Evolutionary conservation across 1,140 invertebrate species (phyloP).

Genomic region (Ganaspis sp.): DNA sequence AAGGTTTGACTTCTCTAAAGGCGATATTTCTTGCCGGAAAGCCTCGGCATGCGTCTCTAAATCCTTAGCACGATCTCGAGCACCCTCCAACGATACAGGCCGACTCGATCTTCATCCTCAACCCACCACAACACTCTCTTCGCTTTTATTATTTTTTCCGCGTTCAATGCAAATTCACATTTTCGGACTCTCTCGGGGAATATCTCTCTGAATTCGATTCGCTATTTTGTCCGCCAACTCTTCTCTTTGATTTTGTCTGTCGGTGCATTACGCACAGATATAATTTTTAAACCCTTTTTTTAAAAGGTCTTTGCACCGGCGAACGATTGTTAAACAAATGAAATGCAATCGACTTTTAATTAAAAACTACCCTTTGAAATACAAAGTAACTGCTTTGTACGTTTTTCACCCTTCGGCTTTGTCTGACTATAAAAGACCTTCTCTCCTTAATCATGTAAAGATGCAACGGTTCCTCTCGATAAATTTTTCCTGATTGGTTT

Average conservation of each 20-base stretch:
- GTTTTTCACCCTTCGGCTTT: background rate
- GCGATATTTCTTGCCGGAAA: constrained; percentile 45
- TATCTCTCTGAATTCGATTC: constrained; percentile 42
- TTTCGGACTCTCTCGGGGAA: constrained; percentile 35
- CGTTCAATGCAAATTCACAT: constrained; percentile 27
- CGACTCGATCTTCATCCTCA: constrained; percentile 26
- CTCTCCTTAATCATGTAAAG: background rate
- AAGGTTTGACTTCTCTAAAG: constrained; percentile 39
- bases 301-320: no score
- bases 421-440: background rate
- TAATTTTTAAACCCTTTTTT: no score
- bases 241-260: constrained; percentile 26
- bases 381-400: background rate
- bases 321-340: no score
- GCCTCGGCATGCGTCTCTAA: constrained; percentile 47
- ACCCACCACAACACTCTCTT: background rate
- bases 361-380: no score
- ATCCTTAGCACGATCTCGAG: constrained; percentile 49
- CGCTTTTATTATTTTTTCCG: constrained; percentile 3
- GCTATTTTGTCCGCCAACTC: constrained; percentile 31
- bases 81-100: constrained; percentile 31
- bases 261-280: constrained; percentile 36
- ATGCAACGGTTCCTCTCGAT: background rate
- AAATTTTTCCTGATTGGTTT: background rate
- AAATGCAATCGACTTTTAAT: no score